Conservation (phyloP, 1,140 invertebrate species). For the Odontomachus brunneus region DNA sequence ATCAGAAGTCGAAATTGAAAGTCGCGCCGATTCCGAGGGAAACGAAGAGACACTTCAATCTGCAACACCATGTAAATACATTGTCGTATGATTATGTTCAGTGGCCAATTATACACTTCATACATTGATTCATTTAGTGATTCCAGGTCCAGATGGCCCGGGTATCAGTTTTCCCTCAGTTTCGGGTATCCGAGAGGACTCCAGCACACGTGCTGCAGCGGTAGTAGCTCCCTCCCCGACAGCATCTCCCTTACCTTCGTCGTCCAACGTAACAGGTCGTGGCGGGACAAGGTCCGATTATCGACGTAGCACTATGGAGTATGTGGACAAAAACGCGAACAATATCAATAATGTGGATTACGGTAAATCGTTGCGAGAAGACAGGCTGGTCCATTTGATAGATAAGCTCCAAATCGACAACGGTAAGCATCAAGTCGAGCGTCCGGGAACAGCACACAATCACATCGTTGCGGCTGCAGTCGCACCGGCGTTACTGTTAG, state of each 20-base stretch:
- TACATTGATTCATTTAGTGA: not conserved
- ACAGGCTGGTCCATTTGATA: constrained; percentile 76
- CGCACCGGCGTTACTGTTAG: constrained; percentile 76
- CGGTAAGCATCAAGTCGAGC: constrained; percentile 72
- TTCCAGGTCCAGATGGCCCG: constrained; percentile 43
- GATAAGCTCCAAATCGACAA: constrained; percentile 82
- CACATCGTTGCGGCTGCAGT: constrained; percentile 63
- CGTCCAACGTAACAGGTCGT: constrained; percentile 80
- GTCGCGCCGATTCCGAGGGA: constrained; percentile 84
- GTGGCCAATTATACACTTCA: not conserved
- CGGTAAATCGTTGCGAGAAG: constrained; percentile 74
- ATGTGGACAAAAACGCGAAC: constrained; percentile 85
- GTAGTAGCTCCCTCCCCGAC: constrained; percentile 77
- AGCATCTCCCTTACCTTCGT: constrained; percentile 72
- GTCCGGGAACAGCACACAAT: constrained; percentile 66
- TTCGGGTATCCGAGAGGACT: constrained; percentile 79
- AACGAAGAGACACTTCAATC: constrained; percentile 82
- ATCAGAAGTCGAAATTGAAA: constrained; percentile 87
- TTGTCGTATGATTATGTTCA: not conserved
- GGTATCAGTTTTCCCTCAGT: constrained; percentile 39
- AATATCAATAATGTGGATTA: constrained; percentile 76
- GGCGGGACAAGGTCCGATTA: constrained; percentile 82
- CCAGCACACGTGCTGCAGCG: constrained; percentile 65
- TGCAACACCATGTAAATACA: constrained; percentile 75
- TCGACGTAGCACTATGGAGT: constrained; percentile 82